Base-by-base conservation (phyloP, 2,888 invertebrate species). In the Pristionchus mayeri region DNA sequence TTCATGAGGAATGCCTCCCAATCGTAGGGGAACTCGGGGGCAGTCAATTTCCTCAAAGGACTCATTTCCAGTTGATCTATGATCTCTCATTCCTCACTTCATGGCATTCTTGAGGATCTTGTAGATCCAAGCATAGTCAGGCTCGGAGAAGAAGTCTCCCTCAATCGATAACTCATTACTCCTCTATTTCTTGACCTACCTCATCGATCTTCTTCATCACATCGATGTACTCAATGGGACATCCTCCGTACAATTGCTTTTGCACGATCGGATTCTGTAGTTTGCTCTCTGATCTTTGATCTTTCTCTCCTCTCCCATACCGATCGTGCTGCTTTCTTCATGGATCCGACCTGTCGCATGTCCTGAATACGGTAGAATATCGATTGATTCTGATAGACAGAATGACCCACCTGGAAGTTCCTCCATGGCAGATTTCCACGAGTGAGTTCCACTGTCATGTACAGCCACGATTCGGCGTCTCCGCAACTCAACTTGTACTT, bases 341-440 rank as follows among this genome's bases (percentile, higher is more conserved):
- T 87, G 11, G 86, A 79, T 21, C 90, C 90, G 44, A 90, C 86
- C 84, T 89, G 85, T 54, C 76, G 85, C 84, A 90, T 89, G 84
- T 91, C 90, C 37, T 86, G 84, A 7, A 83, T n/a, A 11, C 24
- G n/a, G 7, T n/a, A 13, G 11, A 57, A 57, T n/a, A 6, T 57
- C 57, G 7, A 7, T n/a, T 57, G 21, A 13, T 21, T 57, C 57
- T 57, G 63, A 63, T 16, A 13, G 44, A 44, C 13, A 44, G 7
- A 44, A 13, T 44, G 13, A n/a, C 63, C 9, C 6, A 86, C 86
- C 84, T 86, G 86, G 76, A 91, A 79, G 84, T 91, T 89, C 84
- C 90, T 87, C 90, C 90, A 90, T n/a, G 90, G 90, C 37, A 90
- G 87, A 7, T 87, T 88, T 27, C 90, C 90, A 54, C 88, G 88